These are phyloP conservation scores for Idaea aversata DNA, from an alignment of 2,888 invertebrate genomes.

Conservation along the genomic window DNA sequence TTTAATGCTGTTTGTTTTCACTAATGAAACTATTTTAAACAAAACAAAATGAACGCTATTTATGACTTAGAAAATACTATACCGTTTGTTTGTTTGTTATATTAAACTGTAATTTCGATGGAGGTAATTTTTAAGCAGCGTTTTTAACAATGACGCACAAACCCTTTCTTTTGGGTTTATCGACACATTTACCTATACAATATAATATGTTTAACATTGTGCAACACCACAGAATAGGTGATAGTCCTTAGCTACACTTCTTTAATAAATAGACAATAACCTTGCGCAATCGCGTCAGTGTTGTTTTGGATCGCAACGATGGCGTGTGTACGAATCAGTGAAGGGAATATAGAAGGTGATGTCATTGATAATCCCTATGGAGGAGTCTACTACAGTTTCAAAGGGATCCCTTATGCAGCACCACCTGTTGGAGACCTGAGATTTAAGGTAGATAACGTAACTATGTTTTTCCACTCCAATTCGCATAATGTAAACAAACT, in stretches of 20 bases:
- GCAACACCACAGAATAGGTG: neutral
- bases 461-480: neutral
- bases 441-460: constrained; percentile 58
- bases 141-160: too few species aligned
- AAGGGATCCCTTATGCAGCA: constrained; percentile 72
- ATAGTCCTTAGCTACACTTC: neutral
- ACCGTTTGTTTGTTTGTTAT: too few species aligned
- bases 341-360: constrained; percentile 47
- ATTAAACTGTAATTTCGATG: too few species aligned
- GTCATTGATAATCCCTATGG: constrained; percentile 34
- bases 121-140: too few species aligned
- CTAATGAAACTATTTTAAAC: too few species aligned
- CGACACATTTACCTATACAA: too few species aligned
- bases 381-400: constrained; percentile 40
- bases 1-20: neutral
- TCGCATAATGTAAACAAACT: neutral
- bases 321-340: constrained; percentile 39
- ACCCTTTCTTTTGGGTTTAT: too few species aligned
- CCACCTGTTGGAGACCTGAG: constrained; percentile 69
- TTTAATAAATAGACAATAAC: neutral
- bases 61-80: too few species aligned
- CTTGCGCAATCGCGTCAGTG: neutral
- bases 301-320: constrained; percentile 18
- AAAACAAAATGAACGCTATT: too few species aligned
- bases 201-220: too few species aligned